These are phyloP conservation scores for Margaritifera margaritifera DNA, from an alignment of 2,888 invertebrate genomes.

Conservation along the genomic window DNA sequence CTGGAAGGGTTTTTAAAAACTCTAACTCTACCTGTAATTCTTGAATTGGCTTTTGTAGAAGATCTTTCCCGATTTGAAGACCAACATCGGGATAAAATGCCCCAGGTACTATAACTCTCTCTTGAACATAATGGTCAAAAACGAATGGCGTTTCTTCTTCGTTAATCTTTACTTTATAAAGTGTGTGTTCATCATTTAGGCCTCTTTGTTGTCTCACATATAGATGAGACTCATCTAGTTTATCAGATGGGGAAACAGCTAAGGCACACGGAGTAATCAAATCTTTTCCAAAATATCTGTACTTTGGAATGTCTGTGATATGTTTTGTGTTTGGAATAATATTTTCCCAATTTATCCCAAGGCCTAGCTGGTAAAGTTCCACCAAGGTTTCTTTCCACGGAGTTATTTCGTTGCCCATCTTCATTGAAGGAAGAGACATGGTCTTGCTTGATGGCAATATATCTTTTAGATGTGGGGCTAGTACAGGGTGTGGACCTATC, in stretches of 20 bases:
- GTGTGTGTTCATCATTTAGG: background rate
- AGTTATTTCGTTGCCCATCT: constrained; percentile 17
- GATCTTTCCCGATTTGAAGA: constrained; percentile 21
- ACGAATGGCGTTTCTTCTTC: constrained; percentile 30
- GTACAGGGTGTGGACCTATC: constrained; percentile 52
- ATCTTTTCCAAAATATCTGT: constrained; percentile 13
- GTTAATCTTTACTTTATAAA: constrained; percentile 6
- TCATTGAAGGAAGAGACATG: constrained; percentile 20
- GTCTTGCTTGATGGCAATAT: constrained; percentile 21
- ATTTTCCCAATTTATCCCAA: constrained; percentile 19
- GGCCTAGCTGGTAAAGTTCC: constrained; percentile 24
- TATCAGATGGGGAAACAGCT: too few species aligned
- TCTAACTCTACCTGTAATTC: background rate
- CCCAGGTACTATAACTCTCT: constrained; percentile 35
- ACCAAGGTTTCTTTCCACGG: constrained; percentile 15
- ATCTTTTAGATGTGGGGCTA: constrained; percentile 36
- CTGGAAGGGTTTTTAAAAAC: background rate
- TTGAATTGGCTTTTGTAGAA: background rate
- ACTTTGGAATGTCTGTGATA: constrained; percentile 28
- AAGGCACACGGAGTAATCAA: background rate
- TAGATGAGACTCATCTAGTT: too few species aligned
- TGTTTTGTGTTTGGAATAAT: constrained; percentile 6
- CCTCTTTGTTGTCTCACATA: background rate
- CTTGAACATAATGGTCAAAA: constrained; percentile 36
- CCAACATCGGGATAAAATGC: constrained; percentile 36